Evolutionary conservation across 2,797 vertebrate species (phyloP).

Genomic region (Melopsittacus undulatus): DNA sequence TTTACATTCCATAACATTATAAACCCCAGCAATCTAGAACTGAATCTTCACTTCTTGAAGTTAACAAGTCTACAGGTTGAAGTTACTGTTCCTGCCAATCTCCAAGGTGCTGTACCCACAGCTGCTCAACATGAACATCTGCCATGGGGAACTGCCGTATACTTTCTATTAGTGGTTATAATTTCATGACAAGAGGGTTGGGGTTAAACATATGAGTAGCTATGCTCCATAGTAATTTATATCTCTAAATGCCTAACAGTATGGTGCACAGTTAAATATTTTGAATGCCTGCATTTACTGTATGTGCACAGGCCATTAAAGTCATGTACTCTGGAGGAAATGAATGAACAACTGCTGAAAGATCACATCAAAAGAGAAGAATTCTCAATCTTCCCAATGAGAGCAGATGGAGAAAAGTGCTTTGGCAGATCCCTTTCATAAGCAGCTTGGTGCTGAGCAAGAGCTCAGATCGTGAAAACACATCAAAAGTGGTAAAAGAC

Average conservation of each 20-base stretch:
- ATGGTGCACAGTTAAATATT: rapidly evolving
- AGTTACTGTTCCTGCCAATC: neutral
- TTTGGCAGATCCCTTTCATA: neutral
- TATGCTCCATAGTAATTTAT: neutral
- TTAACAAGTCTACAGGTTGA: neutral
- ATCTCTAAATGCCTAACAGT: neutral
- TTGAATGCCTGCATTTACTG: neutral
- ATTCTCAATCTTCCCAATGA: neutral
- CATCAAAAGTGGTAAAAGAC: neutral
- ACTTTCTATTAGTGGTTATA: neutral
- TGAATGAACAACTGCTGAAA: neutral
- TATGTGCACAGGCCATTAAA: neutral
- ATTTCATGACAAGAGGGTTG: neutral
- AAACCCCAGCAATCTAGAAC: neutral
- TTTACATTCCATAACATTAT: neutral
- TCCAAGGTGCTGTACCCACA: rapidly evolving
- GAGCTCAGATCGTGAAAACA: neutral
- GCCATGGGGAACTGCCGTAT: rapidly evolving
- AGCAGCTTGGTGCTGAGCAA: neutral
- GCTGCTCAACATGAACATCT: neutral
- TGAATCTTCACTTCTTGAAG: neutral
- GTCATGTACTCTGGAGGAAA: neutral
- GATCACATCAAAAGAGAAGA: neutral
- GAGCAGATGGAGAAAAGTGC: neutral
- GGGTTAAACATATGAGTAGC: neutral